Conservation (phyloP, 2,797 vertebrate species). For the Fratercula arctica region DNA sequence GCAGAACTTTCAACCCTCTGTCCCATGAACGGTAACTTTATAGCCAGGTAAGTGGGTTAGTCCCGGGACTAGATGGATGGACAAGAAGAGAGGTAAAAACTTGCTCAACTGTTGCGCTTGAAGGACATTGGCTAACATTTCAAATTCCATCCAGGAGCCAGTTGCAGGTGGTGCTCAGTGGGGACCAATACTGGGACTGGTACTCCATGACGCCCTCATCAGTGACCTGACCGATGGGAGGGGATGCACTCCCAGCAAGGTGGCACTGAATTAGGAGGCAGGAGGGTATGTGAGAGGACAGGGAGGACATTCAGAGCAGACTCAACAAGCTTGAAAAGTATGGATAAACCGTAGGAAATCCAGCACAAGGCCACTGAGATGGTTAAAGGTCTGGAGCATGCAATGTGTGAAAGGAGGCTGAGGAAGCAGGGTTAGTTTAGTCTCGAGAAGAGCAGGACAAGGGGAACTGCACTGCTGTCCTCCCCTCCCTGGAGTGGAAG, state of each 20-base stretch:
- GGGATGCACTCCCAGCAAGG: not conserved
- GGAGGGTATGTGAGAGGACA: not conserved
- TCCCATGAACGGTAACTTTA: not conserved
- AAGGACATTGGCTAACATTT: not conserved
- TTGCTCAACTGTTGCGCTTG: not conserved
- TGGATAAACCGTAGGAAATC: not conserved
- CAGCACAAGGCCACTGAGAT: not conserved
- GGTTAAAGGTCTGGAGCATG: fast-evolving
- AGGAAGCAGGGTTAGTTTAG: not conserved
- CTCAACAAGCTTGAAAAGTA: not conserved
- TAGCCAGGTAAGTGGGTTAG: not conserved
- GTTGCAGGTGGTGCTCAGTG: fast-evolving
- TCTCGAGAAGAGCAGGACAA: not conserved
- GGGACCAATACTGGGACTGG: fast-evolving
- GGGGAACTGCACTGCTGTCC: not conserved
- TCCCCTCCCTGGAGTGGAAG: not conserved
- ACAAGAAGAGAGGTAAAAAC: not conserved
- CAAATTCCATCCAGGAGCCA: not conserved
- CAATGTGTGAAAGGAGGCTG: not conserved
- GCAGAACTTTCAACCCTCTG: not conserved
- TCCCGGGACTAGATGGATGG: not conserved
- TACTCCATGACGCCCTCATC: not conserved
- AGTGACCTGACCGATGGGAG: not conserved
- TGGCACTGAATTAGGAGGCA: not conserved
- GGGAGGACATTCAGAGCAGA: not conserved